Evolutionary conservation across 2,888 invertebrate species (phyloP).

Genomic region (Slavum lentiscoides): DNA sequence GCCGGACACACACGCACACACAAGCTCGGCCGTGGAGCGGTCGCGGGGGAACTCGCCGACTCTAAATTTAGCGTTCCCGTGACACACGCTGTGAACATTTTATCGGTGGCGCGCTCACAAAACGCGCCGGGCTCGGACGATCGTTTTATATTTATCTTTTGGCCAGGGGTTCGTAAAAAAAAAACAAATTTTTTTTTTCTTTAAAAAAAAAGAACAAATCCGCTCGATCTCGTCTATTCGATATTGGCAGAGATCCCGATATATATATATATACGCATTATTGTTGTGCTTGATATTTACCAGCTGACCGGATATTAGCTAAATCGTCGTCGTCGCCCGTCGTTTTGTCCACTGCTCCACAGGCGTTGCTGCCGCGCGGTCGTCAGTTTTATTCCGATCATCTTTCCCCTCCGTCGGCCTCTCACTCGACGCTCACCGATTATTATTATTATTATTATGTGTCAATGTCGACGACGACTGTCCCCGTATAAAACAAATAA

Average conservation of each 20-base stretch:
- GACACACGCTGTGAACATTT: conserved; percentile 52
- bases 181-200: not conserved
- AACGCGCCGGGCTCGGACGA: conserved; percentile 17
- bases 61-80: conserved; percentile 48
- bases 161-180: conserved; percentile 51
- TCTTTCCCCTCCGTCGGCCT: not conserved
- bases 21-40: not conserved
- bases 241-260: conserved; percentile 40
- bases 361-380: not conserved
- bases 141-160: conserved; percentile 53
- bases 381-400: conserved; percentile 11
- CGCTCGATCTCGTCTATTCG: not conserved
- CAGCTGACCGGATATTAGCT: conserved; percentile 50
- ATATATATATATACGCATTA: not conserved
- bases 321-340: conserved; percentile 3
- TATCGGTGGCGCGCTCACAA: conserved; percentile 46
- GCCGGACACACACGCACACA: not conserved
- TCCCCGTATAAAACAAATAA: not conserved
- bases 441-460: not conserved
- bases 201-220: not conserved
- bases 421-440: not conserved
- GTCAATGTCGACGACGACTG: conserved; percentile 29
- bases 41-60: not conserved
- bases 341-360: not conserved
- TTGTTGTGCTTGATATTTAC: conserved; percentile 44